Evolutionary conservation across 2,113 vertebrate genomes (phyloP).

Genomic region (Vulpes vulpes): DNA sequence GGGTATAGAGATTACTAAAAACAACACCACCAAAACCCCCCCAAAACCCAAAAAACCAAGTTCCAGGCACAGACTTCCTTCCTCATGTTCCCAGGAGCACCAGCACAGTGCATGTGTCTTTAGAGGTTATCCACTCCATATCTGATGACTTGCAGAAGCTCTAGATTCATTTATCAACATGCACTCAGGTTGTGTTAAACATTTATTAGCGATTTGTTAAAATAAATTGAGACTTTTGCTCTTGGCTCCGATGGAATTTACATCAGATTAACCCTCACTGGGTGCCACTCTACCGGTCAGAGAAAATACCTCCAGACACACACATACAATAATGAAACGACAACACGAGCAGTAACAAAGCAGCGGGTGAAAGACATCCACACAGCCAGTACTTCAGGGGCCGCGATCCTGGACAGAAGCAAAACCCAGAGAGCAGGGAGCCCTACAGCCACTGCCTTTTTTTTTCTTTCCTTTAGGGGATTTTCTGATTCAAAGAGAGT

Average conservation of each 20-base stretch:
- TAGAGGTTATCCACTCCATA: not conserved
- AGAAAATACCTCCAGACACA: not conserved
- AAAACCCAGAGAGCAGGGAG: not conserved
- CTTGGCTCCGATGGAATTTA: not conserved
- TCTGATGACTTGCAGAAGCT: not conserved
- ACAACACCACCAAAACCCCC: not conserved
- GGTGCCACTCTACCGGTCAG: not conserved
- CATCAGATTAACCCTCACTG: not conserved
- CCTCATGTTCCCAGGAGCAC: not conserved
- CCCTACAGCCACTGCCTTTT: not conserved
- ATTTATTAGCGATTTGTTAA: not conserved
- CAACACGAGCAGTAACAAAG: not conserved
- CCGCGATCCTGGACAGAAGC: not conserved
- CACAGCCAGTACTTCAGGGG: not conserved
- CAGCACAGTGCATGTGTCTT: not conserved
- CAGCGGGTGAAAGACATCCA: not conserved
- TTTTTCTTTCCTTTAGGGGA: not conserved
- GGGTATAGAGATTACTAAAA: not conserved
- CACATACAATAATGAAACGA: not conserved
- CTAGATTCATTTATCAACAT: not conserved
- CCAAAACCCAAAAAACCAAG: not conserved
- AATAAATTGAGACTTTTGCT: conserved; percentile 44
- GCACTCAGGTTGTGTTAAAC: not conserved
- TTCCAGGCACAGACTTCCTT: not conserved
- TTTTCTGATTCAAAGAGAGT: not conserved